phyloP scores from a whole-genome alignment of 1,140 invertebrate species.

The Planococcus citri region DNA sequence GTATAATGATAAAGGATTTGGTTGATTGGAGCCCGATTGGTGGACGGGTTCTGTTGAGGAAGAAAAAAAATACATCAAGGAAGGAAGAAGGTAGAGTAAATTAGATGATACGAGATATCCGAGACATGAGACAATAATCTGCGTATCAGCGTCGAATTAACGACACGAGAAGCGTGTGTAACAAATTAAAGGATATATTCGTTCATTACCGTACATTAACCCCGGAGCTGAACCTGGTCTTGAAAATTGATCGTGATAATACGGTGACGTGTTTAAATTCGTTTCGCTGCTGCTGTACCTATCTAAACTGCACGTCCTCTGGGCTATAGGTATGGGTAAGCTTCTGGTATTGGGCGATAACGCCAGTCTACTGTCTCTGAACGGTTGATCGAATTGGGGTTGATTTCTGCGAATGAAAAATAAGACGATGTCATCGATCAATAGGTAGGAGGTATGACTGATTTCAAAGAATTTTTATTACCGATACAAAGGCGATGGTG shows the following conservation, averaged over 20 bases:
- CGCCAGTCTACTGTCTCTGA: background rate
- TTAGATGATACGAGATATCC: too few relatives aligned
- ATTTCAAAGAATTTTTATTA: background rate
- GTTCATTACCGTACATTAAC: constrained; percentile 13
- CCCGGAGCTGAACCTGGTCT: constrained; percentile 8
- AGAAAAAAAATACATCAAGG: too few relatives aligned
- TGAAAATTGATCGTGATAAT: constrained; percentile 14
- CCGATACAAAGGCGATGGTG: background rate
- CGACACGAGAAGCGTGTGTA: background rate
- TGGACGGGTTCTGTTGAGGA: constrained; percentile 9
- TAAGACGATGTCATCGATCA: too few relatives aligned
- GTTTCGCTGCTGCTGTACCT: constrained; percentile 12
- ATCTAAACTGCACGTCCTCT: background rate
- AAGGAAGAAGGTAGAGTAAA: too few relatives aligned
- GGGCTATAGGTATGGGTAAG: background rate
- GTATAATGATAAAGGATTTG: background rate
- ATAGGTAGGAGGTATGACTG: too few relatives aligned
- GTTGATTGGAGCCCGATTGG: background rate
- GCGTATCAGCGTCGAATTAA: too few relatives aligned
- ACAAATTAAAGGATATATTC: background rate
- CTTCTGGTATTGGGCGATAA: background rate
- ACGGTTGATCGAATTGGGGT: background rate
- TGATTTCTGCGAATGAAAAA: background rate
- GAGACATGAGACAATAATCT: too few relatives aligned
- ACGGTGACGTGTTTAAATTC: background rate